Evolutionary conservation across 2,113 vertebrate species (phyloP).

Genomic region (Penelope pileata): DNA sequence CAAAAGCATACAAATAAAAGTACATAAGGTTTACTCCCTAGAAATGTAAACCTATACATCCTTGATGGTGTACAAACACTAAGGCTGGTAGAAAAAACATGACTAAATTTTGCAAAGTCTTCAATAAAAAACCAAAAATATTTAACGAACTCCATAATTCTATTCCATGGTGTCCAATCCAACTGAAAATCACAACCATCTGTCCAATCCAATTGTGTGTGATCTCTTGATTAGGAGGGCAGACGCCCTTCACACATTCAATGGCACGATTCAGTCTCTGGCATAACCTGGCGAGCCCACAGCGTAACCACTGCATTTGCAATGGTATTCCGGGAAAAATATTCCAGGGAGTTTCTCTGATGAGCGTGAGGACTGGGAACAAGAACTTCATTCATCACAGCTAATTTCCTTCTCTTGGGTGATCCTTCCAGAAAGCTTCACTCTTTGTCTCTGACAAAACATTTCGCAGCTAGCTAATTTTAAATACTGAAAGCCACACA

Average conservation of each 20-base stretch:
- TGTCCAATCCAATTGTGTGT: neutral
- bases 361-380: neutral
- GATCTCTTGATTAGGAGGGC: neutral
- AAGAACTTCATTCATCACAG: neutral
- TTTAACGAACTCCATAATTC: neutral
- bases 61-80: neutral
- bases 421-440: neutral
- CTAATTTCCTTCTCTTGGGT: neutral
- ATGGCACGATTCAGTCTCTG: neutral
- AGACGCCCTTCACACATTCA: neutral
- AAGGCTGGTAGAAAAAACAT: neutral
- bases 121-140: neutral
- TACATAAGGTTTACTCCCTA: neutral
- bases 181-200: neutral
- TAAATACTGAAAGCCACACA: neutral
- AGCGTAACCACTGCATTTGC: neutral
- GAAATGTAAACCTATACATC: neutral
- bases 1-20: neutral
- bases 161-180: neutral
- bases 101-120: accelerated
- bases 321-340: neutral
- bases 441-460: neutral
- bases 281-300: neutral
- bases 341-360: neutral
- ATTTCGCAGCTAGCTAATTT: conserved; percentile 7